Evolutionary conservation across 2,888 invertebrate species (phyloP).

Genomic region (Netelia inedita): DNA sequence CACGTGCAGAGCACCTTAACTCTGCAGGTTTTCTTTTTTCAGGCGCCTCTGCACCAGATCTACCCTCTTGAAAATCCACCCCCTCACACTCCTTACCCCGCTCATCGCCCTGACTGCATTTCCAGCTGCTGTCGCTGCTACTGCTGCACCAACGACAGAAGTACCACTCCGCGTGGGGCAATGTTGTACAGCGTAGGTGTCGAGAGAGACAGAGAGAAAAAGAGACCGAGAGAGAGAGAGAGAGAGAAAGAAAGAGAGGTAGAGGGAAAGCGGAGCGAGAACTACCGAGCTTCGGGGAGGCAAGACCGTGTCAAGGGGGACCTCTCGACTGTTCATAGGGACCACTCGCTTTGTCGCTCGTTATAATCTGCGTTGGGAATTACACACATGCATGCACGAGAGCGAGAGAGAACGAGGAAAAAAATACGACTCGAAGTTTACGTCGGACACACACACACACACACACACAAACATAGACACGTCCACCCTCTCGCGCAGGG

Average conservation of each 20-base stretch:
- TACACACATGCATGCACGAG: background rate
- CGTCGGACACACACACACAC: slow-evolving; percentile 19
- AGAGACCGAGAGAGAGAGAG: background rate
- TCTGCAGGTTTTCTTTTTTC: slow-evolving; percentile 60
- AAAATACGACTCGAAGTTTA: slow-evolving; percentile 12
- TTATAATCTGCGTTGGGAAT: slow-evolving; percentile 56
- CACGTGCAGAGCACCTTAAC: slow-evolving; percentile 61
- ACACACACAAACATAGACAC: background rate
- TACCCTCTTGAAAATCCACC: slow-evolving; percentile 40
- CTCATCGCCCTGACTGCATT: slow-evolving; percentile 16
- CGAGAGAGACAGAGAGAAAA: slow-evolving; percentile 9
- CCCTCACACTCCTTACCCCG: slow-evolving; percentile 1
- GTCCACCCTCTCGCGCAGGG: background rate
- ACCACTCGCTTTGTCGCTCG: slow-evolving; percentile 66
- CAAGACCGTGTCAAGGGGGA: slow-evolving; percentile 73
- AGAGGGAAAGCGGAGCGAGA: background rate
- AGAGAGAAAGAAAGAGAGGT: background rate
- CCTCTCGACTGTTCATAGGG: slow-evolving; percentile 60
- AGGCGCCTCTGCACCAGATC: slow-evolving; percentile 55
- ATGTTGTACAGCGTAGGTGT: slow-evolving; percentile 54
- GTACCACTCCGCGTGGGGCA: slow-evolving; percentile 59
- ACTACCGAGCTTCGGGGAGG: slow-evolving; percentile 68
- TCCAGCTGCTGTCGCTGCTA: slow-evolving; percentile 47
- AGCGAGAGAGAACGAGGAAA: slow-evolving; percentile 26
- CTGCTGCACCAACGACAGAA: slow-evolving; percentile 47